Base-by-base conservation (phyloP, 2,797 vertebrate species). In the Rhinophrynus dorsalis region DNA sequence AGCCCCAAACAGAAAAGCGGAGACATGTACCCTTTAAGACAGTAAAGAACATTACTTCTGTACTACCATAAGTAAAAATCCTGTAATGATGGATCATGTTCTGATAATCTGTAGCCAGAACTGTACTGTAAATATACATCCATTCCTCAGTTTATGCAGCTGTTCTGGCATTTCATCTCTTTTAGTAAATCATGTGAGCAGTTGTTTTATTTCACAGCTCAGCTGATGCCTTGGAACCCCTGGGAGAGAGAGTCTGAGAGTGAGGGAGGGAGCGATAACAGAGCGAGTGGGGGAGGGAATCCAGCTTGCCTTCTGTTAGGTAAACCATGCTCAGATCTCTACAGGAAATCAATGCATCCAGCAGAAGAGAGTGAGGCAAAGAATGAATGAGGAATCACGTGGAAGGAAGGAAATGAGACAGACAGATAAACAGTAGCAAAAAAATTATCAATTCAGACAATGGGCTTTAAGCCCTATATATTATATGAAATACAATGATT, bases 191-290 rank as follows among this genome's bases (percentile, higher is more conserved):
- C 37, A n/a, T 56, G 42, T 32, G 60, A 64, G 42, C 60, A 64
- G 51, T 71, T 64, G 52, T 71, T 64, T 71, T 71, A 71, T 64
- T 71, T 71, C 68, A 64, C 24, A n/a, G 60, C 52, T 71, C 60
- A 58, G 51, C 42, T 71, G 68, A 71, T 58, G 44, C 44, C 44
- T 20, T 48, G n/a, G 44, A 51, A 72, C 69, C 54, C 61, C 37
- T 52, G 67, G 35, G 66, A 60, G 45, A 60, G 58, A 2, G 23
- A 42, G 51, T 23, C 23, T 5, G 17, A 24, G 23, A 32, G 27
- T 13, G 15, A 44, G 32, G 42, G 65, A 67, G 27, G 51, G n/a
- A 32, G 45, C 12, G 29, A 50, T 23, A 50, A 18, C 18, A 51
- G 18, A 15, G 20, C 38, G 32, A 12, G 47, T 52, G 48, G 9